phyloP scores from a whole-genome alignment of 2,888 invertebrate species.

The Salticus scenicus region DNA sequence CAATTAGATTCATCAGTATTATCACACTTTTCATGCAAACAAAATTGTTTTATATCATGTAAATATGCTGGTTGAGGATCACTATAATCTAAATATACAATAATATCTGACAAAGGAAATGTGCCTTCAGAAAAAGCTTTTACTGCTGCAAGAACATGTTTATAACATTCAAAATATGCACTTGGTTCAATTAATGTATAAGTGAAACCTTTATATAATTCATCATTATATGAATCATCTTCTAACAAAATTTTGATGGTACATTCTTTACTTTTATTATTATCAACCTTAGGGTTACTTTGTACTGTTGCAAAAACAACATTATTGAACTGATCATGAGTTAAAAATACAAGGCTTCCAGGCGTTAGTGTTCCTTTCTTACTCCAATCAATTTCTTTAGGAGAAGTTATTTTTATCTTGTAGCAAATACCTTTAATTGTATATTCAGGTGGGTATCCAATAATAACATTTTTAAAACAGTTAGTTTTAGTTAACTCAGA shows the following conservation, averaged over 20 bases:
- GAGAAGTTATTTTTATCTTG: slow-evolving; percentile 15
- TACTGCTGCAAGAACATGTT: slow-evolving; percentile 83
- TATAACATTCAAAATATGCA: slow-evolving; percentile 88
- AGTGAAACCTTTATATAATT: slow-evolving; percentile 73
- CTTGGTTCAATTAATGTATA: slow-evolving; percentile 85
- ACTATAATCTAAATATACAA: slow-evolving; percentile 77
- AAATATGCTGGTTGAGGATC: slow-evolving; percentile 38
- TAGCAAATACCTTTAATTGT: slow-evolving; percentile 28
- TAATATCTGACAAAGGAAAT: slow-evolving; percentile 83
- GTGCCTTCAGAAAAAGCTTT: slow-evolving; percentile 79
- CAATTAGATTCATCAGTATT: background rate
- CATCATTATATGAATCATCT: slow-evolving; percentile 66
- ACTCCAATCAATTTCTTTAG: slow-evolving; percentile 74
- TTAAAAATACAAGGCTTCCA: slow-evolving; percentile 85
- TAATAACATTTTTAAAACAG: slow-evolving; percentile 21
- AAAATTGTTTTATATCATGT: slow-evolving; percentile 17
- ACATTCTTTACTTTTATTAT: background rate
- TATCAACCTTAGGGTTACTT: slow-evolving; percentile 77
- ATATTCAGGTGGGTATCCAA: slow-evolving; percentile 27
- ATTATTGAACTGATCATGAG: slow-evolving; percentile 81
- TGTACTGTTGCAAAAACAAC: slow-evolving; percentile 83
- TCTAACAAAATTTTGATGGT: slow-evolving; percentile 73
- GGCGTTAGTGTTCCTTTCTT: slow-evolving; percentile 81
- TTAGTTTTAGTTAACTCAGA: background rate
- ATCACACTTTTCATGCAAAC: slow-evolving; percentile 43